Evolutionary conservation across 2,888 invertebrate genomes (phyloP).

Genomic region (Cyclophora punctaria): DNA sequence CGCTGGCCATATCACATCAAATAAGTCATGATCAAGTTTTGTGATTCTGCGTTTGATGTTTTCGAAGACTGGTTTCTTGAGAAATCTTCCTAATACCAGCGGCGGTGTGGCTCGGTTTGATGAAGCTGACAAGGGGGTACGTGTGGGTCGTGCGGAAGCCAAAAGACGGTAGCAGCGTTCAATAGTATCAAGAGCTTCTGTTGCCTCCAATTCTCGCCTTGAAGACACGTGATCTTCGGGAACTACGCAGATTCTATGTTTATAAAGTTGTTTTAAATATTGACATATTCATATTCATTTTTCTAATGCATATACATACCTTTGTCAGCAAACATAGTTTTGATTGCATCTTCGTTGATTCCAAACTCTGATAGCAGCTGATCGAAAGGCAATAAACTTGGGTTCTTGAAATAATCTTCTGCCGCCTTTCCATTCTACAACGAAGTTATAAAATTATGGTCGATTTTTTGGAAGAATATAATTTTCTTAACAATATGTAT

Average conservation of each 20-base stretch:
- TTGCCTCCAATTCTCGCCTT: constrained; percentile 80
- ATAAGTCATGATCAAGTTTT: constrained; percentile 88
- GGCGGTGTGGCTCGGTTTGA: constrained; percentile 72
- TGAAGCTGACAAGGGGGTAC: constrained; percentile 76
- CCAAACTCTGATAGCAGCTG: constrained; percentile 81
- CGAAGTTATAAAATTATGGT: constrained; percentile 1
- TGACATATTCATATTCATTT: background rate
- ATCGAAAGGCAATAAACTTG: constrained; percentile 79
- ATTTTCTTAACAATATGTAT: background rate
- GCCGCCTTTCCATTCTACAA: constrained; percentile 84
- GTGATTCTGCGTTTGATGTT: constrained; percentile 84
- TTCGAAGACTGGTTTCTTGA: constrained; percentile 83
- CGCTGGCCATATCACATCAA: constrained; percentile 93
- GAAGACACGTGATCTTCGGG: constrained; percentile 84
- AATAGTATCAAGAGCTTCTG: constrained; percentile 81
- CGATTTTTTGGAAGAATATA: constrained; percentile 1
- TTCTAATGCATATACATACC: constrained; percentile 65
- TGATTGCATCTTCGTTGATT: constrained; percentile 78
- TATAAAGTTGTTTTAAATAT: background rate
- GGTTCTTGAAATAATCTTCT: constrained; percentile 84
- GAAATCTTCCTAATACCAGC: constrained; percentile 80
- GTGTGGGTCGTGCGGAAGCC: constrained; percentile 74
- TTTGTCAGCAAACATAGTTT: constrained; percentile 85
- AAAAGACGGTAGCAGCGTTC: constrained; percentile 85
- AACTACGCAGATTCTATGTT: constrained; percentile 64